A percentile compares a stretch with the other conserved stretches of the same genome.
These are phyloP conservation scores for Catagonus wagneri DNA, from an alignment of 2,113 vertebrate species.

Conservation along the genomic window DNA sequence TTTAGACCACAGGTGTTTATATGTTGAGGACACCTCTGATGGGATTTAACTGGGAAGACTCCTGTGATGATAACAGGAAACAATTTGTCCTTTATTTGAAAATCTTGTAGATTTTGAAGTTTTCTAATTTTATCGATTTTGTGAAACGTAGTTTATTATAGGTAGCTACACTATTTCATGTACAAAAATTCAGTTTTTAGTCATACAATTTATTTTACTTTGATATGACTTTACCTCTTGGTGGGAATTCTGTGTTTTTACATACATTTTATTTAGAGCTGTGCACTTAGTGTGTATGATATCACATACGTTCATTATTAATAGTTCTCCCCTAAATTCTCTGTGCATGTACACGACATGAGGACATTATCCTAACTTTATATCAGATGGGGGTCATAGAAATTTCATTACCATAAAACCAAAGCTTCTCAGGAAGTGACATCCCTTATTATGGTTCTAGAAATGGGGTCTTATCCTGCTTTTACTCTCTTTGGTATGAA, in stretches of 20 bases:
- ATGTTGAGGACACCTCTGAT: neutral
- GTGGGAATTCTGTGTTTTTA: neutral
- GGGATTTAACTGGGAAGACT: neutral
- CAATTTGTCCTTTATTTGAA: neutral
- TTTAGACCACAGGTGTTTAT: conserved; percentile 18
- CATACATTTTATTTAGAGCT: neutral
- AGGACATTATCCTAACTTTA: neutral
- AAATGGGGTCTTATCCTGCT: neutral
- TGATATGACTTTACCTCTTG: conserved; percentile 4
- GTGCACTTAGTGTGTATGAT: neutral
- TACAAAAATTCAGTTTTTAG: neutral
- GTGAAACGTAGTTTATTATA: neutral
- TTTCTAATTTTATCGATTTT: conserved; percentile 12
- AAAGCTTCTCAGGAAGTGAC: neutral
- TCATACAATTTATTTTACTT: neutral
- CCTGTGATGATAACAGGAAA: neutral
- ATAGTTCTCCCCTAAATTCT: neutral
- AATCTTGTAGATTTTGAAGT: neutral
- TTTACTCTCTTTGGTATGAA: neutral
- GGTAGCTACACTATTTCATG: neutral
- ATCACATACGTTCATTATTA: neutral
- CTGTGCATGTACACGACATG: neutral
- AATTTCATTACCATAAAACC: neutral
- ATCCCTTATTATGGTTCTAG: neutral
- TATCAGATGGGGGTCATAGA: neutral